A percentile compares a stretch with the other conserved stretches of the same genome.
Evolutionary conservation across 2,888 invertebrate genomes (phyloP).

Genomic region (Aporophyla lueneburgensis): DNA sequence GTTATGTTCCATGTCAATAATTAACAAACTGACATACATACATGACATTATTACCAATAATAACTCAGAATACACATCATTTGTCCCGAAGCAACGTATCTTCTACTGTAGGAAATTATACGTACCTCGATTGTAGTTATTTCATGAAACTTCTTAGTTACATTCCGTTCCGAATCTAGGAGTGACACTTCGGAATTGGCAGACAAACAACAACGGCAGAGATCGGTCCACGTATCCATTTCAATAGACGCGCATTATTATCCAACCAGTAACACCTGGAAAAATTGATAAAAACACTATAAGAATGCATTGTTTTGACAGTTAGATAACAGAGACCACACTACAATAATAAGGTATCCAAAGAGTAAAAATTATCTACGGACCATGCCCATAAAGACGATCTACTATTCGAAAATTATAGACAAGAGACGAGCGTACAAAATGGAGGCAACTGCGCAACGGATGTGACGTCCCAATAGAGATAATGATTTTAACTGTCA

Average conservation of each 20-base stretch:
- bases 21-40: conserved; percentile 53
- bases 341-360: conserved; percentile 79
- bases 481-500: conserved; percentile 41
- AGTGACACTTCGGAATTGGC: conserved; percentile 85
- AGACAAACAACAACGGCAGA: conserved; percentile 88
- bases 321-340: conserved; percentile 84
- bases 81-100: not conserved
- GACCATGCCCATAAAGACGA: conserved; percentile 89
- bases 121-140: conserved; percentile 85
- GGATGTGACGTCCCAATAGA: conserved; percentile 64
- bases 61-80: conserved; percentile 4
- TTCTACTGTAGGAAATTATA: not conserved
- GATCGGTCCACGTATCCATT: conserved; percentile 87
- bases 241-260: conserved; percentile 80
- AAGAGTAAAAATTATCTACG: conserved; percentile 91
- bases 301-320: conserved; percentile 85
- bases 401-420: conserved; percentile 87
- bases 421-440: conserved; percentile 87
- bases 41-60: conserved; percentile 28
- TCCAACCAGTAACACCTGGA: conserved; percentile 80
- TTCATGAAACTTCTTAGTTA: conserved; percentile 83
- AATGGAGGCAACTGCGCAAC: conserved; percentile 80
- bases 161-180: conserved; percentile 79
- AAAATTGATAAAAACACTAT: conserved; percentile 75
- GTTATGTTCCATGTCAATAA: conserved; percentile 66